phyloP scores from a whole-genome alignment of 2,888 invertebrate species.

The Ectropis crepuscularia region DNA sequence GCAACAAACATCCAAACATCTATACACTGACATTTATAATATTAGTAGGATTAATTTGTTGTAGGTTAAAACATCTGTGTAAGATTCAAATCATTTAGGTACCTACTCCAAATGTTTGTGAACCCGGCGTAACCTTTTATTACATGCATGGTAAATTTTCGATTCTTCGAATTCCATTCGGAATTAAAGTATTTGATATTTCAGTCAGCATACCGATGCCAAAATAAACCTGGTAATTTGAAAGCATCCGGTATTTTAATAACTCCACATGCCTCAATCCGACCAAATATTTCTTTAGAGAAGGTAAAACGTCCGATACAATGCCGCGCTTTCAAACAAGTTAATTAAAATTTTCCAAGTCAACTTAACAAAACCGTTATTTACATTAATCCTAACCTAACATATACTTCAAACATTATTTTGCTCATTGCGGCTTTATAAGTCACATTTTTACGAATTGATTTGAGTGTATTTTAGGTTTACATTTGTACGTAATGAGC shows the following conservation, averaged over 20 bases:
- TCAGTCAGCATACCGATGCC: slow-evolving; percentile 7
- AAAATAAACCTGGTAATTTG: slow-evolving; percentile 12
- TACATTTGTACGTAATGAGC: not conserved
- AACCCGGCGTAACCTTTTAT: not conserved
- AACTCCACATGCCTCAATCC: slow-evolving; percentile 11
- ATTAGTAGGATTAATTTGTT: too few species aligned
- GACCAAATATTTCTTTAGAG: slow-evolving; percentile 11
- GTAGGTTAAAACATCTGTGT: too few species aligned
- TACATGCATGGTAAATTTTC: not conserved
- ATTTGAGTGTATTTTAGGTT: not conserved
- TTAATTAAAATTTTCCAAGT: slow-evolving; percentile 26
- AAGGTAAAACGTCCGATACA: slow-evolving; percentile 10
- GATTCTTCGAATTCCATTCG: not conserved
- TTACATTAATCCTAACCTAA: slow-evolving; percentile 25
- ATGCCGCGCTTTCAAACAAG: slow-evolving; percentile 15
- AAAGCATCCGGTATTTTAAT: slow-evolving; percentile 16
- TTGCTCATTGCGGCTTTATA: not conserved
- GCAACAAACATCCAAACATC: too few species aligned
- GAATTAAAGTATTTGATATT: slow-evolving; percentile 8
- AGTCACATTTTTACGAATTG: slow-evolving; percentile 10
- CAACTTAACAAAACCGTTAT: slow-evolving; percentile 9
- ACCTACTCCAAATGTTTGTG: too few species aligned
- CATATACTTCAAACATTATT: slow-evolving; percentile 13
- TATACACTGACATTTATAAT: too few species aligned
- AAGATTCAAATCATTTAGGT: too few species aligned